phyloP scores from a whole-genome alignment of 2,113 vertebrate genomes.

The Enhydra lutris region DNA sequence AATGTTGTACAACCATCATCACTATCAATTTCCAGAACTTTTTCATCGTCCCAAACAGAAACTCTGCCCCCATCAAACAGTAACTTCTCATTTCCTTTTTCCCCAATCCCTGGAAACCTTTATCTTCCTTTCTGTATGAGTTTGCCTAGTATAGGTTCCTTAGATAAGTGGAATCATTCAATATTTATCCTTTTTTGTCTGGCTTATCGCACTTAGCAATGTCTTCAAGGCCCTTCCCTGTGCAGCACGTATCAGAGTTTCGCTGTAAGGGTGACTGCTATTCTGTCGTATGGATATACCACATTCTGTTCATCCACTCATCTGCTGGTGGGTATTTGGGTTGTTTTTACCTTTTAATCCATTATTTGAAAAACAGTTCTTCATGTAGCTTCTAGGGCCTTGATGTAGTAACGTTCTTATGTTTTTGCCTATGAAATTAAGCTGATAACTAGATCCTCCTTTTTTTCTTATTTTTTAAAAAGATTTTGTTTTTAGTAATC shows the following conservation, averaged over 20 bases:
- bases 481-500: not conserved
- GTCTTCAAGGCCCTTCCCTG: not conserved
- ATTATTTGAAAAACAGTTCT: not conserved
- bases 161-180: not conserved
- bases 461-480: not conserved
- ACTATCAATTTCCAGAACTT: not conserved
- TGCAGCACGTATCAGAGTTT: not conserved
- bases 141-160: not conserved
- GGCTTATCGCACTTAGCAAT: not conserved
- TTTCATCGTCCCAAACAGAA: not conserved
- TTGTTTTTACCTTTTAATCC: not conserved
- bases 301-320: not conserved
- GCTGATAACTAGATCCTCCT: not conserved
- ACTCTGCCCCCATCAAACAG: not conserved
- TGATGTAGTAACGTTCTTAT: not conserved
- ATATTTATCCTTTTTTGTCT: not conserved
- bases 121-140: not conserved
- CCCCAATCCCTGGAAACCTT: not conserved
- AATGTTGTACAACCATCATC: not conserved
- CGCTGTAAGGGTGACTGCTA: not conserved
- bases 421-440: not conserved
- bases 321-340: not conserved
- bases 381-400: not conserved
- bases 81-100: not conserved
- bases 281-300: not conserved